Conservation (phyloP, 2,888 invertebrate genomes). For the Ormia ochracea region DNA sequence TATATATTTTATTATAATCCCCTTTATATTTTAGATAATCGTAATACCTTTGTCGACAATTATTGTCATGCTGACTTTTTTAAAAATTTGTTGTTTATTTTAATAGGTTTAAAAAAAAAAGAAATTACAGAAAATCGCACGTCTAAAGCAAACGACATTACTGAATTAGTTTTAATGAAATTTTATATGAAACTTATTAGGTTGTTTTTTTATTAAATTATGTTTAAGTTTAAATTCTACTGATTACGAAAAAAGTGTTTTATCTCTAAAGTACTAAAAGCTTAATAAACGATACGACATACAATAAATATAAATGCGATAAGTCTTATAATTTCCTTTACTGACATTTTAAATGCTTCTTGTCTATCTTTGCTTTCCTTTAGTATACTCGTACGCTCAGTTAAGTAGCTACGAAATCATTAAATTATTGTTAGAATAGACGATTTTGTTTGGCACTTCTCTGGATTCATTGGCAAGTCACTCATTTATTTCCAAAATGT, state of each 20-base stretch:
- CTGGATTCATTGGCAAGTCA: too few relatives aligned
- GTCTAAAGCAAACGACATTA: not conserved
- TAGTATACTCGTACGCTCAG: too few relatives aligned
- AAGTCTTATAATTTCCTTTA: slow-evolving; percentile 28
- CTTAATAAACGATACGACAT: not conserved
- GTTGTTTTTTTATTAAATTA: not conserved
- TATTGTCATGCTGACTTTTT: not conserved
- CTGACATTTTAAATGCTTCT: slow-evolving; percentile 33
- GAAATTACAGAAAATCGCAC: not conserved
- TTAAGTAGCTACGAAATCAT: too few relatives aligned
- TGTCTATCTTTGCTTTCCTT: too few relatives aligned
- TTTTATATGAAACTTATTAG: not conserved
- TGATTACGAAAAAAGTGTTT: not conserved
- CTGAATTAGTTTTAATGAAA: not conserved
- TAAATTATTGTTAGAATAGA: too few relatives aligned
- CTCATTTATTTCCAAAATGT: too few relatives aligned
- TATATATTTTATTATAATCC: too few relatives aligned
- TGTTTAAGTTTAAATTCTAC: not conserved
- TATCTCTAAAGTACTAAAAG: slow-evolving; percentile 18
- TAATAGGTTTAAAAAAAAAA: not conserved
- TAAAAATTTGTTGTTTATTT: not conserved
- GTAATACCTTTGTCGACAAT: slow-evolving; percentile 32
- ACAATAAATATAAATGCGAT: slow-evolving; percentile 14
- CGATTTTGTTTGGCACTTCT: too few relatives aligned
- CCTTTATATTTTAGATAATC: too few relatives aligned